Evolutionary conservation across 2,113 vertebrate species (phyloP), one percentile per base, ranked within the genome.

Genomic region (Colinus virginianus): DNA sequence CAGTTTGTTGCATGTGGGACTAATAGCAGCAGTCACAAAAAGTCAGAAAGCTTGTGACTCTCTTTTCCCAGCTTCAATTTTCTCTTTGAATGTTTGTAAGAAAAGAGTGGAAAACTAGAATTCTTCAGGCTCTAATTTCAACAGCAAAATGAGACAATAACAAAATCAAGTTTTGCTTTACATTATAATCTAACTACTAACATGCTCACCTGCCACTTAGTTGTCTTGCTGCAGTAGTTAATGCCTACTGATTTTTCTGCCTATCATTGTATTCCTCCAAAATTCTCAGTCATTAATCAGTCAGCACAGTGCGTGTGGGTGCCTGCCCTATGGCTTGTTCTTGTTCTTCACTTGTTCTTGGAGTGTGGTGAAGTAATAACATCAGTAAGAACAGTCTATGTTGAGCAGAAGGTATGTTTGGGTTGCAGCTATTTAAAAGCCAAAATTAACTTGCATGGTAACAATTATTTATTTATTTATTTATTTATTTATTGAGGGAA

Each of bases 331-430:
- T 18, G 23, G 7, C 25, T 90, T 76, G 78, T 49, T 23, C 22
- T 90, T 78, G 84, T 40, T 22, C 38, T 89, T 89, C 28, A 38
- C n/a, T 90, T 92, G 58, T 58, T 92, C 40, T 76, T 53, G 58
- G 36, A 87, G 10, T 5, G 36, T 38, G 36, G 25, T 62, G 36
- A 38, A 62, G 34, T 61, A 61, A 38, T 18, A 63, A 40, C 61
- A 28, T 63, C 25, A 40, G 59, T 38, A 38, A 40, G 61, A 62
- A 40, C 28, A 26, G 9, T 26, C 38, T 62, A 25, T 40, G 16
- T 62, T 40, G 16, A 43, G 32, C 28, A 66, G 28, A 32, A 45
- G 63, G 23, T 36, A 49, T 51, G 34, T 28, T 49, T 69, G 46
- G n/a, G 34, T 36, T 49, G 36, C 11, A 69, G 46, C 23, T 20